phyloP scores from a whole-genome alignment of 2,888 invertebrate genomes.

The Philereme vetulata region DNA sequence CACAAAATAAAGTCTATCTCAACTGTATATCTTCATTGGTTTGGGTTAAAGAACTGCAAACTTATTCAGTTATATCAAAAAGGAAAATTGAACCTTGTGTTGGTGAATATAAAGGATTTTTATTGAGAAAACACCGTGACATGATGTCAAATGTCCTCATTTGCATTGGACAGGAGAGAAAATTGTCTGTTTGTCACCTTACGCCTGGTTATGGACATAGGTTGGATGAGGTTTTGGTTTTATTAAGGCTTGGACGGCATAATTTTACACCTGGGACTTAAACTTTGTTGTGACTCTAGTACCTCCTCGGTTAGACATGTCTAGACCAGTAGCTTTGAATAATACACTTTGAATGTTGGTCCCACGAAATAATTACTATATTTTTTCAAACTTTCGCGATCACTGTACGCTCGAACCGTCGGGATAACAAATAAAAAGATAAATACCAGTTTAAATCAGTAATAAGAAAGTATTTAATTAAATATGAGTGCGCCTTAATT shows the following conservation, averaged over 20 bases:
- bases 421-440: too few relatives aligned
- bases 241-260: slow-evolving; percentile 18
- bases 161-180: slow-evolving; percentile 69
- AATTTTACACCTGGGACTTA: slow-evolving; percentile 26
- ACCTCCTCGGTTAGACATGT: too few relatives aligned
- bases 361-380: too few relatives aligned
- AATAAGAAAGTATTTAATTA: too few relatives aligned
- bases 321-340: too few relatives aligned
- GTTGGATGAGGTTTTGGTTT: slow-evolving; percentile 33
- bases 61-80: slow-evolving; percentile 1
- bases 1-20: slow-evolving; percentile 13
- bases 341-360: too few relatives aligned
- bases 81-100: slow-evolving; percentile 33
- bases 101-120: slow-evolving; percentile 24
- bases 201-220: slow-evolving; percentile 47
- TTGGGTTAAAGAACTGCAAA: slow-evolving; percentile 14
- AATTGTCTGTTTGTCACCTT: slow-evolving; percentile 68
- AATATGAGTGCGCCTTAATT: too few relatives aligned
- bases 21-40: slow-evolving; percentile 8
- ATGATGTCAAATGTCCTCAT: slow-evolving; percentile 61
- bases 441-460: too few relatives aligned
- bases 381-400: too few relatives aligned
- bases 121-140: slow-evolving; percentile 25
- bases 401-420: too few relatives aligned
- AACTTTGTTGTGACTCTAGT: background rate